phyloP scores from a whole-genome alignment of 1,140 invertebrate species.

The Drosophila miranda region DNA sequence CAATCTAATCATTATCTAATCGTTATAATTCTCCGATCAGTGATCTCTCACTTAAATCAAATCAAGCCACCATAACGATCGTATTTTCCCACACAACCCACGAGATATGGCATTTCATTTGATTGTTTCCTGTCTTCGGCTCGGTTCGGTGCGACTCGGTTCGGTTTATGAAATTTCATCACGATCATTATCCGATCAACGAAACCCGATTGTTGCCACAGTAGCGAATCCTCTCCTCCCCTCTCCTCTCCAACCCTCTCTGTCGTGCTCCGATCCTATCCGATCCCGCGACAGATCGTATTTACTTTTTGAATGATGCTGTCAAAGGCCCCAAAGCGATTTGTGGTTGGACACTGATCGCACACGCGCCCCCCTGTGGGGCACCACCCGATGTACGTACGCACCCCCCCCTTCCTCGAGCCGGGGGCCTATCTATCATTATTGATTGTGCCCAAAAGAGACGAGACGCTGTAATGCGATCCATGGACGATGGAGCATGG shows the following conservation, averaged over 20 bases:
- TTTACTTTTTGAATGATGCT: conserved; percentile 76
- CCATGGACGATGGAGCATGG: conserved; percentile 8
- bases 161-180: conserved; percentile 24
- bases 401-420: not conserved
- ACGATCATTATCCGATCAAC: conserved; percentile 21
- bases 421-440: conserved; percentile 61
- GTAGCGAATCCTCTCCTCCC: conserved; percentile 2
- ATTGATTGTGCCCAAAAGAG: conserved; percentile 78
- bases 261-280: conserved; percentile 1
- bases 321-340: conserved; percentile 76
- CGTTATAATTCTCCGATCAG: too few relatives aligned
- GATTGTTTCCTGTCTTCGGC: conserved; percentile 33
- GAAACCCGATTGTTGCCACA: conserved; percentile 38
- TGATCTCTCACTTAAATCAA: too few relatives aligned
- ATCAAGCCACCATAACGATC: not conserved
- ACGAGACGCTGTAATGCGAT: conserved; percentile 20
- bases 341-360: conserved; percentile 75
- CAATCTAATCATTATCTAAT: too few relatives aligned
- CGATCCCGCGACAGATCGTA: conserved; percentile 43
- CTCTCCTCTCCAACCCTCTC: not conserved
- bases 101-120: conserved; percentile 7
- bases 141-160: not conserved
- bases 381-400: not conserved
- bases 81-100: conserved; percentile 32
- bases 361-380: conserved; percentile 45